Conservation (phyloP, 1,140 invertebrate genomes). For the Caerostris extrusa region DNA sequence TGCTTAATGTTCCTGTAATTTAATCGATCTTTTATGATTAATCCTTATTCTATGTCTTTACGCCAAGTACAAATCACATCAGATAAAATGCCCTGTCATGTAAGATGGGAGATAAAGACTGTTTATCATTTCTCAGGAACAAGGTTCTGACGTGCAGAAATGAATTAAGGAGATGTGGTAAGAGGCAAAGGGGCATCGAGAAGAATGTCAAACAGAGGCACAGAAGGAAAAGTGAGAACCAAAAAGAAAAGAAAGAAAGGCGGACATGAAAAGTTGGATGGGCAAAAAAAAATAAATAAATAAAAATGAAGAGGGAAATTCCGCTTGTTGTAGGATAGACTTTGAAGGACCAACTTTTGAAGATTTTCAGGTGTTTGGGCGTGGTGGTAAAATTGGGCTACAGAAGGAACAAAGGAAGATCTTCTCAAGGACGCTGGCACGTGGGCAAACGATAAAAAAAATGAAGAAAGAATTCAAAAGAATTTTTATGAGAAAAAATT, state of each 20-base stretch:
- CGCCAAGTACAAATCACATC: no score
- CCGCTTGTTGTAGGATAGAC: neutral
- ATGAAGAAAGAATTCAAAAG: neutral
- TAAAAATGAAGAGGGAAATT: neutral
- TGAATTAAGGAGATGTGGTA: neutral
- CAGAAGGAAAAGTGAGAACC: slow-evolving; percentile 26
- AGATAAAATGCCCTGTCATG: neutral
- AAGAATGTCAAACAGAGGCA: neutral
- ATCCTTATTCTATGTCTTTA: no score
- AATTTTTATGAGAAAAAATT: neutral
- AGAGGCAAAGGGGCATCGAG: neutral
- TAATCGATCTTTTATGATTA: no score
- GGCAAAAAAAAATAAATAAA: neutral
- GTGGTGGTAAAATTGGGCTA: slow-evolving; percentile 42
- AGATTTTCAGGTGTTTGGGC: slow-evolving; percentile 63
- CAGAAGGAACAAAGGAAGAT: slow-evolving; percentile 42
- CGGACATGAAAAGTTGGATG: neutral
- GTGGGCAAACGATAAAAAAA: slow-evolving; percentile 3
- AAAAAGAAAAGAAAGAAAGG: neutral
- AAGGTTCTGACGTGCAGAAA: neutral
- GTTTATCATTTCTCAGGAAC: neutral
- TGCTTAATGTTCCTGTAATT: no score
- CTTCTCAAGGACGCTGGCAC: neutral
- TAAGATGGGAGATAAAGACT: neutral
- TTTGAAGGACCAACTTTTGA: neutral